A percentile compares a stretch with the other conserved stretches of the same genome.
These are phyloP conservation scores for Troilus luridus DNA, from an alignment of 2,888 invertebrate species.

Conservation along the genomic window DNA sequence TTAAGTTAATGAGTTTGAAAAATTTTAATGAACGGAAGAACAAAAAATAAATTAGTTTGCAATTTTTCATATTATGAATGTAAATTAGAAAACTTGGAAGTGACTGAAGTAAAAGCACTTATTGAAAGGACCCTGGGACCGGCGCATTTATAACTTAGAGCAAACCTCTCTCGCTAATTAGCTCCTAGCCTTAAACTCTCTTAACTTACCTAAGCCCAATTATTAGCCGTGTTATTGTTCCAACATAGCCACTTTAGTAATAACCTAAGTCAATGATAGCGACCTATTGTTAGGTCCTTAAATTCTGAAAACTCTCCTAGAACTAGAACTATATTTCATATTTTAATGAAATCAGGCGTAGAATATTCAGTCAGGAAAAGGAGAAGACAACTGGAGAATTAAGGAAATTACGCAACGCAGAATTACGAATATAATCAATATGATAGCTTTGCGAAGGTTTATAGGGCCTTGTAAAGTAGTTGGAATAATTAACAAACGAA, in stretches of 20 bases:
- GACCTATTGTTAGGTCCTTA: neutral
- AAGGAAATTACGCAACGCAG: too few species aligned
- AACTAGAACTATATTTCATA: too few species aligned
- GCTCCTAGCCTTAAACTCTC: slow-evolving; percentile 6
- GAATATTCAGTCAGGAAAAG: too few species aligned
- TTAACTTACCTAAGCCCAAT: neutral
- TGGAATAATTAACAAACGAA: too few species aligned
- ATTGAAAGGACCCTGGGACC: neutral
- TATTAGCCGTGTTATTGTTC: slow-evolving; percentile 15
- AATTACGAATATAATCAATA: too few species aligned
- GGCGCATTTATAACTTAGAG: neutral
- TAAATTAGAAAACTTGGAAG: slow-evolving; percentile 29
- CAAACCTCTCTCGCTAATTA: slow-evolving; percentile 9
- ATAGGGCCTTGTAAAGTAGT: too few species aligned
- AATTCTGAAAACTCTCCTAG: neutral
- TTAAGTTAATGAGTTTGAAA: neutral
- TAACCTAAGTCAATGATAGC: neutral
- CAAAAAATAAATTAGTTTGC: neutral
- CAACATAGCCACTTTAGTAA: neutral
- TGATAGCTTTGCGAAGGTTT: too few species aligned
- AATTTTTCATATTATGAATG: slow-evolving; percentile 32
- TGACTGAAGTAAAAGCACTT: neutral
- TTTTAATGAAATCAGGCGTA: too few species aligned
- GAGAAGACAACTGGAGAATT: too few species aligned
- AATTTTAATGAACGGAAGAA: slow-evolving; percentile 6